Base-by-base conservation (phyloP, 2,797 vertebrate genomes). In the Mycteria americana region DNA sequence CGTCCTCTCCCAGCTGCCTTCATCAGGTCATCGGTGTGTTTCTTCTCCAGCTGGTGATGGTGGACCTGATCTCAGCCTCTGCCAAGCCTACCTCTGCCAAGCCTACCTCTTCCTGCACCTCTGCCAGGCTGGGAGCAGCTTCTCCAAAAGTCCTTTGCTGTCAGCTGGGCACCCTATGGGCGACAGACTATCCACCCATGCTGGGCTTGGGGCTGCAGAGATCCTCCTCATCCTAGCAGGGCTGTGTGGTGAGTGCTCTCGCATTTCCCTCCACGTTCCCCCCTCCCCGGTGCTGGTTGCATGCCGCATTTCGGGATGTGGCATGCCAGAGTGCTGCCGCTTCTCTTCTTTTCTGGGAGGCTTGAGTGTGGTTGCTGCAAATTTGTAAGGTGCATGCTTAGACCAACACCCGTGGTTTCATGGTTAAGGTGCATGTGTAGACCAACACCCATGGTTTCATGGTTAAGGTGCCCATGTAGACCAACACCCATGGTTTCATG, bases 191-290 rank as follows among this genome's bases (percentile, higher is more conserved):
- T 56, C 27, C 28, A 24, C 35, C 11, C 9, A 6, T 13, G 30
- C 50, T 43, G 37, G 27, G 13, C 28, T 46, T 31, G 53, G 63
- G 39, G 63, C 77, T 46, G 63, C 21, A 37, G 51, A 57, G 63
- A 37, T 68, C 28, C 41, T 68, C 12, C 63, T 57, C 4, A 4
- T 68, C 63, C 51, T 57, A 37, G 51, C 13, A 46, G 51, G 22
- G 77, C 51, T 80, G 33, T 46, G 41, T 2, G 63, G 63, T 80
- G 77, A 80, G 77, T 80, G 24, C 18, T 77, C 46, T 64, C 1
- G 1, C 2, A 2, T 41, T 63, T 63, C 13, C 37, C 30, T 8
- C 17, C 1, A 1, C 6, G 7, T 62, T 6, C 10, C n/a, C n/a
- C 7, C 14, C 12, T 28, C 43, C 25, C 19, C 2, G 1, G 25